Percentiles rank a stretch among this genome's conserved stretches.
Conservation (phyloP, 2,797 vertebrate genomes). For the Picus viridis region DNA sequence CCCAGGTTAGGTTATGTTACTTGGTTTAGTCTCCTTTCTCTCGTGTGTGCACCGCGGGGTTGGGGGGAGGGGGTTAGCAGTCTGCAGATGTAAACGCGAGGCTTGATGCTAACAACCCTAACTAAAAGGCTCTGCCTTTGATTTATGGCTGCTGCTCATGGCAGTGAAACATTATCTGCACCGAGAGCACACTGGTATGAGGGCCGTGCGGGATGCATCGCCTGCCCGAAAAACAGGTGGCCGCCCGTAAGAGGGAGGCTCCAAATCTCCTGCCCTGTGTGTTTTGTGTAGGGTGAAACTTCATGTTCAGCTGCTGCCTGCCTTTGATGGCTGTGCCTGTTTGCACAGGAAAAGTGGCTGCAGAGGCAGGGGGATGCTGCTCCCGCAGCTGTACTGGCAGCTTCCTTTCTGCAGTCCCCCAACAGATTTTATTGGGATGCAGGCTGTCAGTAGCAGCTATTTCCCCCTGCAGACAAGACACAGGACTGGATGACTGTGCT, state of each 20-base stretch:
- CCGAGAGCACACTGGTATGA: neutral
- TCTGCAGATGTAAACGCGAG: neutral
- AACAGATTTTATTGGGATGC: neutral
- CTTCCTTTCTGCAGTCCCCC: neutral
- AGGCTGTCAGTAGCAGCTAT: neutral
- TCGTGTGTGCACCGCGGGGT: neutral
- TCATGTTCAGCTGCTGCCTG: slow-evolving; percentile 59
- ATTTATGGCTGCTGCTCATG: slow-evolving; percentile 18
- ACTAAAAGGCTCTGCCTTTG: slow-evolving; percentile 32
- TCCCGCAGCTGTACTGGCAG: neutral
- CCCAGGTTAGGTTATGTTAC: neutral
- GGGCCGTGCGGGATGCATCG: neutral
- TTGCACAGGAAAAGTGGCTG: neutral
- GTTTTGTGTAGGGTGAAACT: neutral
- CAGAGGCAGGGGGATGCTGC: neutral
- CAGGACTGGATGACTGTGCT: neutral
- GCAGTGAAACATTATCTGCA: neutral
- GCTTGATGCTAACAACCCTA: neutral
- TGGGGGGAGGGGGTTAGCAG: neutral
- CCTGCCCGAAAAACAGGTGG: slow-evolving; percentile 60
- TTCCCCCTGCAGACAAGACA: neutral
- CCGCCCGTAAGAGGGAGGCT: neutral
- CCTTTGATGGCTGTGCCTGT: slow-evolving; percentile 45
- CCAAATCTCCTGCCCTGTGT: neutral
- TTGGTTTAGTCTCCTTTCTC: neutral